A percentile compares a stretch with the other conserved stretches of the same genome.
These are phyloP conservation scores for Chymomyza fuscimana DNA, from an alignment of 2,888 invertebrate species.

Conservation along the genomic window DNA sequence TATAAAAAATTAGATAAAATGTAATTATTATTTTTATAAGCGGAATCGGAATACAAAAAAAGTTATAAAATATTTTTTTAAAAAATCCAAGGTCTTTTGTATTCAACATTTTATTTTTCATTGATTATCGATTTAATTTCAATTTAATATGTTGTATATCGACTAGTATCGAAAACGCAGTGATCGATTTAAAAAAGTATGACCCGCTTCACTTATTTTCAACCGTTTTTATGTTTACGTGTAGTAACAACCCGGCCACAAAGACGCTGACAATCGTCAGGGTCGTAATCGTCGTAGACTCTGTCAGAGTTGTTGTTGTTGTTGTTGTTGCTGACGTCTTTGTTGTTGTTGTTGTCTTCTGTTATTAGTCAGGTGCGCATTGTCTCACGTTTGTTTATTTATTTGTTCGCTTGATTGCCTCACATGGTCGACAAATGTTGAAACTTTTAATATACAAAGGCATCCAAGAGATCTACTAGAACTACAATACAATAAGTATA, in stretches of 20 bases:
- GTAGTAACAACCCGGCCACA: background rate
- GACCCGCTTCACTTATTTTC: too few relatives aligned
- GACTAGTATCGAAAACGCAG: too few relatives aligned
- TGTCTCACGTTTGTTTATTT: constrained; percentile 74
- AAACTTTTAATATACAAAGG: background rate
- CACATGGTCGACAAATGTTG: constrained; percentile 30
- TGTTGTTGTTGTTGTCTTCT: constrained; percentile 27
- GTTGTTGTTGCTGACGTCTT: background rate
- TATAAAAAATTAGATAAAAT: too few relatives aligned
- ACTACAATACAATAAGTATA: background rate
- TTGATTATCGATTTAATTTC: too few relatives aligned
- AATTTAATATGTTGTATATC: too few relatives aligned
- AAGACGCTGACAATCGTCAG: constrained; percentile 24
- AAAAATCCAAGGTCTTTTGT: too few relatives aligned
- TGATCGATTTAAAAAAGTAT: too few relatives aligned
- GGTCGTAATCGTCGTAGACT: constrained; percentile 22
- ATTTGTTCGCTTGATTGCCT: constrained; percentile 63
- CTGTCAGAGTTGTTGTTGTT: constrained; percentile 9
- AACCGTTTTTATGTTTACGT: too few relatives aligned
- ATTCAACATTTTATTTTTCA: too few relatives aligned
- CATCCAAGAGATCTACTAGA: background rate
- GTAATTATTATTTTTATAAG: too few relatives aligned
- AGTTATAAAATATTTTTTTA: too few relatives aligned
- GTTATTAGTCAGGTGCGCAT: constrained; percentile 61
- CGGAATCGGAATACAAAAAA: too few relatives aligned